These are phyloP conservation scores for Chirona hameri DNA, from an alignment of 2,888 invertebrate genomes.

Conservation along the genomic window DNA sequence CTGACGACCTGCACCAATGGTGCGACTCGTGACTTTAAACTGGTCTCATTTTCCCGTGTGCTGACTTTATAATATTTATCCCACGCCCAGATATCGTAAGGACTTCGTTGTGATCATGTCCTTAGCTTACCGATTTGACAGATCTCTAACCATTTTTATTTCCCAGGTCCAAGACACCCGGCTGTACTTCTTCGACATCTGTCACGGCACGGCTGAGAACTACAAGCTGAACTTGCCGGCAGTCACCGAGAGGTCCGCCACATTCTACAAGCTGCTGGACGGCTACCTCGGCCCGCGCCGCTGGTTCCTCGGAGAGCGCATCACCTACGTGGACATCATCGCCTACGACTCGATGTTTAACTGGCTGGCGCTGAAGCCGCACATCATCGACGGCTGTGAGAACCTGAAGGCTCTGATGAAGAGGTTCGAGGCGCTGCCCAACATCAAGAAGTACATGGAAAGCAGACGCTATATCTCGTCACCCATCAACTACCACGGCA, in stretches of 20 bases:
- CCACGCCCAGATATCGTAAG: neutral
- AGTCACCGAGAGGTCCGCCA: neutral
- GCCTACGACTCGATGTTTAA: constrained; percentile 37
- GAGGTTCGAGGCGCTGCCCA: neutral
- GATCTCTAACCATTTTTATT: neutral
- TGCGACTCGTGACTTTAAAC: too few relatives aligned
- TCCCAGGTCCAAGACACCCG: neutral
- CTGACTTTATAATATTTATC: neutral
- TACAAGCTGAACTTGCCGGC: neutral
- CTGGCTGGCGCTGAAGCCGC: neutral
- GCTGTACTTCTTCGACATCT: neutral
- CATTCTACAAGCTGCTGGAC: neutral
- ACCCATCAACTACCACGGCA: neutral
- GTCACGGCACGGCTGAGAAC: neutral
- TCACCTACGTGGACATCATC: constrained; percentile 41
- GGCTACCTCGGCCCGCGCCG: constrained; percentile 29
- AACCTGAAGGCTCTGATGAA: neutral
- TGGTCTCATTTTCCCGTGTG: too few relatives aligned
- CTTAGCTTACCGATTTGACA: neutral
- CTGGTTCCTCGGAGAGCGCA: constrained; percentile 38
- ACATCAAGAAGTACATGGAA: neutral
- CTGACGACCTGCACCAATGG: too few relatives aligned
- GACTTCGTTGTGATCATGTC: neutral
- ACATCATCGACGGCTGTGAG: neutral
- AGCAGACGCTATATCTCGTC: neutral